Evolutionary conservation across 2,888 invertebrate genomes (phyloP).

Genomic region (Tholera decimalis): DNA sequence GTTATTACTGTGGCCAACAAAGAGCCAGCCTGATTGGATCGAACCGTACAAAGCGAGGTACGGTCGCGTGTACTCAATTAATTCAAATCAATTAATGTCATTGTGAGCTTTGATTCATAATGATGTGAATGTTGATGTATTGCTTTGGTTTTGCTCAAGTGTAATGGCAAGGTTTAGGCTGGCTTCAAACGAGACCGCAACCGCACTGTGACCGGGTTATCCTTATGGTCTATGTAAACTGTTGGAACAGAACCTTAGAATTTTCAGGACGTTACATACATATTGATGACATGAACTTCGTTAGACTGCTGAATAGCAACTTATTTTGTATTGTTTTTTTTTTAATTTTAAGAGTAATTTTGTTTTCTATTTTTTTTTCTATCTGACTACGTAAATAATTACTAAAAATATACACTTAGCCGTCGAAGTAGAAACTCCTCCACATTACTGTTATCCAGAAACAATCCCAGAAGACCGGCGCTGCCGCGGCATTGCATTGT

Average conservation of each 20-base stretch:
- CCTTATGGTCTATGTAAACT: constrained; percentile 11
- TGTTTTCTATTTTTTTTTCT: no score
- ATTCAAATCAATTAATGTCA: constrained; percentile 57
- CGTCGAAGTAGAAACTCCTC: no score
- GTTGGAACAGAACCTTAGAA: neutral
- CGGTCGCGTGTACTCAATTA: constrained; percentile 40
- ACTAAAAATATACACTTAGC: no score
- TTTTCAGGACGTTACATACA: neutral
- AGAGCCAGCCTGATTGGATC: constrained; percentile 52
- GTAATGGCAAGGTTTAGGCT: constrained; percentile 15
- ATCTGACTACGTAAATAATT: no score
- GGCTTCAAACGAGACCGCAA: constrained; percentile 30
- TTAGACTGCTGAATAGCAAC: no score
- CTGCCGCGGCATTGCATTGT: no score
- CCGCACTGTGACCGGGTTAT: constrained; percentile 15
- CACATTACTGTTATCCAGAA: no score
- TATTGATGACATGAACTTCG: no score
- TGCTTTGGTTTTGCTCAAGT: constrained; percentile 15
- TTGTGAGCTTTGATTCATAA: constrained; percentile 43
- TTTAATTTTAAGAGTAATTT: no score
- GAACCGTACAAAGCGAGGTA: constrained; percentile 48
- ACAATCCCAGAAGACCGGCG: no score
- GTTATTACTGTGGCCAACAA: constrained; percentile 51
- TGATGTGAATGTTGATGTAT: constrained; percentile 25
- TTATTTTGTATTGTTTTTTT: no score